phyloP scores from a whole-genome alignment of 2,797 vertebrate species.

The Poecilia picta region DNA sequence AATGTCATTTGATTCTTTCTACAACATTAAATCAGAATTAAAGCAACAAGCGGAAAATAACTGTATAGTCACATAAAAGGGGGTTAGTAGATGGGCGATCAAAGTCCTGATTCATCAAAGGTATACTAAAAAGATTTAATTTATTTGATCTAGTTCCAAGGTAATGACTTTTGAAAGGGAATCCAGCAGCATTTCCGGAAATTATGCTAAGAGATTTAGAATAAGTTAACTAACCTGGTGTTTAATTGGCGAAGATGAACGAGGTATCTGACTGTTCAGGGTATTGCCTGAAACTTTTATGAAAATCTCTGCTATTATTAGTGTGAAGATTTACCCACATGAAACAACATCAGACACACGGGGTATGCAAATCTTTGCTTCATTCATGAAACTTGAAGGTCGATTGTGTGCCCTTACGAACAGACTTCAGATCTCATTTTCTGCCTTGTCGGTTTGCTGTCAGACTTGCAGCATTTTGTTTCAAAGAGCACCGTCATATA shows the following conservation, averaged over 20 bases:
- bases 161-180: background rate
- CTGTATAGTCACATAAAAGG: background rate
- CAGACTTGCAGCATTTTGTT: conserved; percentile 37
- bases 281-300: conserved; percentile 30
- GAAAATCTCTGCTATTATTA: conserved; percentile 30
- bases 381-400: conserved; percentile 48
- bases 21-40: conserved; percentile 10
- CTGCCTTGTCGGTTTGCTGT: conserved; percentile 42
- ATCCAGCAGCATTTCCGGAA: conserved; percentile 2
- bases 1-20: background rate
- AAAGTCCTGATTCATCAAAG: conserved; percentile 8
- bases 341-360: conserved; percentile 16
- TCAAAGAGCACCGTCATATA: conserved; percentile 24
- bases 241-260: conserved; percentile 25
- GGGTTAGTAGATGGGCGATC: background rate
- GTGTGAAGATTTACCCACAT: conserved; percentile 12
- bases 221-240: conserved; percentile 33
- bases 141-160: background rate
- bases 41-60: conserved; percentile 7
- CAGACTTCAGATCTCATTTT: conserved; percentile 37
- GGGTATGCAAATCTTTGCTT: conserved; percentile 26
- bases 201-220: conserved; percentile 31
- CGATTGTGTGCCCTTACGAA: conserved; percentile 26
- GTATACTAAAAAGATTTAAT: conserved; percentile 3
- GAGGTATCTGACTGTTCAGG: conserved; percentile 28